Evolutionary conservation across 2,797 vertebrate genomes (phyloP).

Genomic region (Melanotaenia pygmaea): DNA sequence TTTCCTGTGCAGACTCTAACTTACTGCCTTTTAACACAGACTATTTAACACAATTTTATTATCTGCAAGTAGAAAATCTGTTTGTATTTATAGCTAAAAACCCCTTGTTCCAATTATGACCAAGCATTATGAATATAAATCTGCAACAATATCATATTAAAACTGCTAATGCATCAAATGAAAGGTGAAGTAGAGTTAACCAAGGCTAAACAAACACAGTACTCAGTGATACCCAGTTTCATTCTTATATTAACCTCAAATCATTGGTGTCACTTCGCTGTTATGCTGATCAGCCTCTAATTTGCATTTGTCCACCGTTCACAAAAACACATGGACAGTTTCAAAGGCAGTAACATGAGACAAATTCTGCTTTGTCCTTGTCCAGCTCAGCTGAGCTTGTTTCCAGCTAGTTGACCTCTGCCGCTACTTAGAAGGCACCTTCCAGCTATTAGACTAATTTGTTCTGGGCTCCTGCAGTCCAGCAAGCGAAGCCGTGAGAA

Average conservation of each 20-base stretch:
- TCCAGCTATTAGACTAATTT: slow-evolving; percentile 70
- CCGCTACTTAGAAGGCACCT: slow-evolving; percentile 61
- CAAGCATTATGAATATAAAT: no score
- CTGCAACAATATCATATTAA: no score
- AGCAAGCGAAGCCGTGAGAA: slow-evolving; percentile 36
- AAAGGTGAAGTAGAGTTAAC: background rate
- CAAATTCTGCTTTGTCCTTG: slow-evolving; percentile 54
- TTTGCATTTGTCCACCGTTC: slow-evolving; percentile 15
- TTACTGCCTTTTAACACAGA: background rate
- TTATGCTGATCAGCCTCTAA: slow-evolving; percentile 22
- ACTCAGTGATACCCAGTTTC: background rate
- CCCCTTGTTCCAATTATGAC: no score
- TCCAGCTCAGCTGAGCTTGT: slow-evolving; percentile 11
- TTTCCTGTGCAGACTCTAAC: no score
- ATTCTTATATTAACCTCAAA: slow-evolving; percentile 7
- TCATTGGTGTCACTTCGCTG: slow-evolving; percentile 20
- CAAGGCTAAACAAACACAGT: background rate
- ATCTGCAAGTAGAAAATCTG: background rate
- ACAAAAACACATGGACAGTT: slow-evolving; percentile 12
- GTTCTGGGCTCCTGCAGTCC: slow-evolving; percentile 58
- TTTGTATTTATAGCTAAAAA: no score
- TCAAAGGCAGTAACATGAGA: slow-evolving; percentile 20
- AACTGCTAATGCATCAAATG: no score
- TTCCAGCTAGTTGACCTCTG: slow-evolving; percentile 61
- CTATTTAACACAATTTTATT: background rate